Percentiles rank a stretch among this genome's conserved stretches.
Conservation (phyloP, 2,888 invertebrate genomes). For the Nomada goodeniana region DNA sequence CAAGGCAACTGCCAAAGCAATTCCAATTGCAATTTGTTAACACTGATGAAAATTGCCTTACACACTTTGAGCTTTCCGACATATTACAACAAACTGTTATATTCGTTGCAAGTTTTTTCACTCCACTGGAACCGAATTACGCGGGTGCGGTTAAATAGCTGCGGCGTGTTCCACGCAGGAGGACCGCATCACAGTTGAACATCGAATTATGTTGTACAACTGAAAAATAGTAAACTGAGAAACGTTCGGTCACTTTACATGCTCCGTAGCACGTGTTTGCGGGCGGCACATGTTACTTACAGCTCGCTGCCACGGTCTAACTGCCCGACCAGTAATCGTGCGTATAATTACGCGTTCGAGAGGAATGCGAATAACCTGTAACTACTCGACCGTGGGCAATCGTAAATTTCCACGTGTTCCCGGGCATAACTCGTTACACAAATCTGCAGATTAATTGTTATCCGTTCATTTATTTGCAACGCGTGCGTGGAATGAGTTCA, state of each 20-base stretch:
- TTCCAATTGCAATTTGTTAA: no score
- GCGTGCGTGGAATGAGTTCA: not conserved
- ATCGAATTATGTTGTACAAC: conserved; percentile 37
- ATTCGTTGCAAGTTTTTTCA: no score
- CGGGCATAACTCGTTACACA: conserved; percentile 24
- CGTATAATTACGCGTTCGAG: conserved; percentile 56
- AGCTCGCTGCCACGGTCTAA: conserved; percentile 45
- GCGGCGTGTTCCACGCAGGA: not conserved
- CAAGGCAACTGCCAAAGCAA: no score
- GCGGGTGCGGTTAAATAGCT: not conserved
- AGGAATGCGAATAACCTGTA: conserved; percentile 48
- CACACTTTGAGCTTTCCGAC: no score
- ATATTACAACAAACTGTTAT: no score
- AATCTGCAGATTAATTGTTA: conserved; percentile 34
- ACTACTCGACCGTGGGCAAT: conserved; percentile 29
- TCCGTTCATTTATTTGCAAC: conserved; percentile 21
- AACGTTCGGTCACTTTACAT: conserved; percentile 56
- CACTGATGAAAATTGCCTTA: no score
- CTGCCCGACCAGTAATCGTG: conserved; percentile 44
- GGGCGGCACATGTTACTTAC: conserved; percentile 62
- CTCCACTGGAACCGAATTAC: no score
- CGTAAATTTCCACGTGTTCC: conserved; percentile 47
- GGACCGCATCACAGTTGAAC: conserved; percentile 10
- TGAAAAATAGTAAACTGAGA: conserved; percentile 41
- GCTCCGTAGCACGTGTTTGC: conserved; percentile 30